A percentile compares a stretch with the other conserved stretches of the same genome.
phyloP scores from a whole-genome alignment of 2,888 invertebrate species.

The Leptopilina myrica region DNA sequence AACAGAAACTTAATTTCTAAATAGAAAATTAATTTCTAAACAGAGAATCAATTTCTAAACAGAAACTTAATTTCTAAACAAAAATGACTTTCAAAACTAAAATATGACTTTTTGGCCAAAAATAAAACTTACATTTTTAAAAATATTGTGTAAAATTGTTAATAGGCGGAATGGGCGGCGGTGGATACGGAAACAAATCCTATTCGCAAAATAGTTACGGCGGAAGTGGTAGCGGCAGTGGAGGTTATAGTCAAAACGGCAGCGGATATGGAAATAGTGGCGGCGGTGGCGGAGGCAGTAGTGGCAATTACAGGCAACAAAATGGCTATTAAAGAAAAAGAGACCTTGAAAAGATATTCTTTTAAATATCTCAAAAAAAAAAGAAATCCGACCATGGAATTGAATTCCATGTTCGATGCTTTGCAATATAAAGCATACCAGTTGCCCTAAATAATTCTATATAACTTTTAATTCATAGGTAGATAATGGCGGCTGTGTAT shows the following conservation, averaged over 20 bases:
- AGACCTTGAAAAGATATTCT: background rate
- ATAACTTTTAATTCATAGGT: background rate
- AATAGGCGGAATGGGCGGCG: constrained; percentile 52
- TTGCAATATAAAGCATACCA: constrained; percentile 19
- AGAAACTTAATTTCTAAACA: too few relatives aligned
- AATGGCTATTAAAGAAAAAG: constrained; percentile 68
- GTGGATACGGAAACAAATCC: constrained; percentile 65
- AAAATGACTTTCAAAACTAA: too few relatives aligned
- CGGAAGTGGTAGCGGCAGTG: constrained; percentile 48
- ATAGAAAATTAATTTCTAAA: too few relatives aligned
- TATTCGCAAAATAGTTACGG: constrained; percentile 64
- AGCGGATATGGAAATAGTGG: constrained; percentile 65
- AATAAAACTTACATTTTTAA: too few relatives aligned
- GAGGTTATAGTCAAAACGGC: constrained; percentile 67
- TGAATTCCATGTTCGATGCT: constrained; percentile 15
- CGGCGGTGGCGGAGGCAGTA: constrained; percentile 49
- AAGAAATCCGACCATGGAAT: background rate
- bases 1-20: too few relatives aligned
- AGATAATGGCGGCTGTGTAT: constrained; percentile 22
- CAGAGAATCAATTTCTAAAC: too few relatives aligned
- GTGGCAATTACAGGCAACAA: constrained; percentile 60
- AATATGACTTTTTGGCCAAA: too few relatives aligned
- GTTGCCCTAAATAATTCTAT: constrained; percentile 12
- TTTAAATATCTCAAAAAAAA: background rate
- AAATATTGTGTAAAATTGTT: background rate